Evolutionary conservation across 1,140 invertebrate genomes (phyloP).

Genomic region (Schlechtendalia chinensis): DNA sequence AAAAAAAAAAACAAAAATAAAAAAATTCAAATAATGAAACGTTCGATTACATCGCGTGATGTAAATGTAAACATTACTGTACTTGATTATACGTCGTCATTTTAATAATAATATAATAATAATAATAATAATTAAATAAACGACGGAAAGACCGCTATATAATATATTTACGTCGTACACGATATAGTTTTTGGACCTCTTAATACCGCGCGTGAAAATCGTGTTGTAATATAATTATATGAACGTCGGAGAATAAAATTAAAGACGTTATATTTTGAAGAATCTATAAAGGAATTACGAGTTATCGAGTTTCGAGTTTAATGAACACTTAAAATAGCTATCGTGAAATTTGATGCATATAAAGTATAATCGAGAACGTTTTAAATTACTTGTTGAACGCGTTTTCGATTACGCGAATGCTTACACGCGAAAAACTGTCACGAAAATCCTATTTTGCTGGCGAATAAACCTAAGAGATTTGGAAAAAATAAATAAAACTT

Average conservation of each 20-base stretch:
- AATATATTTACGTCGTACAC: neutral
- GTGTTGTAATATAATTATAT: neutral
- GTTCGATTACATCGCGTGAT: neutral
- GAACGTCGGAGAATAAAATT: neutral
- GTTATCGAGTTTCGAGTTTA: neutral
- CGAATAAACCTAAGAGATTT: neutral
- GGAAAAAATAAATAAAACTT: neutral
- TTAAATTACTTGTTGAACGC: constrained; percentile 21
- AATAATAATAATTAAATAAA: neutral
- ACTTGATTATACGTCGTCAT: neutral
- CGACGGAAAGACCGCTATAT: neutral
- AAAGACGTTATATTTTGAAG: constrained; percentile 12
- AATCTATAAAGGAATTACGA: neutral
- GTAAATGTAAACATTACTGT: neutral
- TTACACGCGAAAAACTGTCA: neutral
- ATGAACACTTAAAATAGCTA: neutral
- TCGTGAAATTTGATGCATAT: neutral
- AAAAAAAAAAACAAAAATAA: too few relatives aligned
- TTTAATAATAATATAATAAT: constrained; percentile 11
- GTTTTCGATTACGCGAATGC: neutral
- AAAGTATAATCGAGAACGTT: neutral
- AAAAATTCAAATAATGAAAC: neutral
- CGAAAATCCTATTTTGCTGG: neutral
- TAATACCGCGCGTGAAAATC: neutral
- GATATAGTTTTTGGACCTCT: neutral